Evolutionary conservation across 1,140 invertebrate genomes (phyloP).

Genomic region (Gryllus bimaculatus): DNA sequence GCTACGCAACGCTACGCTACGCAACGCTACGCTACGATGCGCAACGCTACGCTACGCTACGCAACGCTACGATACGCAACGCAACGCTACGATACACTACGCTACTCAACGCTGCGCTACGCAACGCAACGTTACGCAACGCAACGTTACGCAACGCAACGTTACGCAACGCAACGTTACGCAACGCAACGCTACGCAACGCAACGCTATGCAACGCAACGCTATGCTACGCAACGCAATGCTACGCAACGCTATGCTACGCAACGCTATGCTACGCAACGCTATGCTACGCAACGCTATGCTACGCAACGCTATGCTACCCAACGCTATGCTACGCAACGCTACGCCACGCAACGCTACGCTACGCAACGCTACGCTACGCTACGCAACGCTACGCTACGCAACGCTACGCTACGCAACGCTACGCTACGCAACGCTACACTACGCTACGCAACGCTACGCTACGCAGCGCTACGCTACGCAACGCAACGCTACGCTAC

Average conservation of each 20-base stretch:
- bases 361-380: constrained; percentile 7
- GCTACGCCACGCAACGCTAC: no score
- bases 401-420: background rate
- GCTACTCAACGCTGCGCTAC: background rate
- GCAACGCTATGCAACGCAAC: no score
- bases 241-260: no score
- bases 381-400: background rate
- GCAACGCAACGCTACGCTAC: background rate
- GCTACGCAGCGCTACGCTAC: background rate
- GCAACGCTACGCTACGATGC: background rate
- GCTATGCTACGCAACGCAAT: no score
- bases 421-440: constrained; percentile 9
- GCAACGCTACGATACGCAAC: background rate
- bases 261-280: no score
- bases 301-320: no score
- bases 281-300: no score
- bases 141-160: background rate
- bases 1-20: background rate
- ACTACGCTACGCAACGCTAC: constrained; percentile 5
- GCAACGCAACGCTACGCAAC: background rate
- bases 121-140: background rate
- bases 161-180: background rate
- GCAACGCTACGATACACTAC: constrained; percentile 8
- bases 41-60: background rate
- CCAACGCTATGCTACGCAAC: background rate